Evolutionary conservation across 1,140 invertebrate species (phyloP).

Genomic region (Heliconius hewitsoni): DNA sequence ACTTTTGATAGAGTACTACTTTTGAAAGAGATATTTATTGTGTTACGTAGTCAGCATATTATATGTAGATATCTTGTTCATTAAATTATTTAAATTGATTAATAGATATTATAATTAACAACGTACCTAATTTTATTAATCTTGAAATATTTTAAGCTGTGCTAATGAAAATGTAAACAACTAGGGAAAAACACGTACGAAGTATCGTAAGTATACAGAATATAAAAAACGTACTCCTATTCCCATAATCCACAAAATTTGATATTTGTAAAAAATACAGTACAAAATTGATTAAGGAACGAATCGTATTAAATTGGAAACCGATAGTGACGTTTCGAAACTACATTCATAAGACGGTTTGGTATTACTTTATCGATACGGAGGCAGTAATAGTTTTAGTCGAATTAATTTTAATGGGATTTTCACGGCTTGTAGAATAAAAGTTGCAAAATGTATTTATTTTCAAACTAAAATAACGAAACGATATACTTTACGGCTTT

Average conservation of each 20-base stretch:
- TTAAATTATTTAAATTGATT: too few species aligned
- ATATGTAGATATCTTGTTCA: too few species aligned
- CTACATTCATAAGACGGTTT: conserved; percentile 78
- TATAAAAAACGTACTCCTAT: conserved; percentile 60
- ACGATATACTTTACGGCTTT: conserved; percentile 34
- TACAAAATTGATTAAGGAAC: conserved; percentile 80
- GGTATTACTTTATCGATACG: conserved; percentile 79
- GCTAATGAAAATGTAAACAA: not conserved
- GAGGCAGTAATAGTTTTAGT: conserved; percentile 76
- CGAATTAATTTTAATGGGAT: conserved; percentile 81
- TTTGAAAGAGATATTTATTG: too few species aligned
- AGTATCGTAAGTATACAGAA: too few species aligned
- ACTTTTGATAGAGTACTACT: too few species aligned
- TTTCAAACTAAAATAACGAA: conserved; percentile 68
- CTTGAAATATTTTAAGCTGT: not conserved
- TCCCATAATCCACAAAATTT: conserved; percentile 59
- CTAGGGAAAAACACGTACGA: conserved; percentile 30
- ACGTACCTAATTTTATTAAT: not conserved
- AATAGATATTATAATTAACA: too few species aligned
- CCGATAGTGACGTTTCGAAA: conserved; percentile 80
- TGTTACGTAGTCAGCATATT: too few species aligned
- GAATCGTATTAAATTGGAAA: conserved; percentile 81
- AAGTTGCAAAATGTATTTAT: conserved; percentile 76
- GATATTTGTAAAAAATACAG: conserved; percentile 64
- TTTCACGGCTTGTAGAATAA: conserved; percentile 78